Evolutionary conservation across 2,113 vertebrate genomes (phyloP).

Genomic region (Cnemophilus loriae): DNA sequence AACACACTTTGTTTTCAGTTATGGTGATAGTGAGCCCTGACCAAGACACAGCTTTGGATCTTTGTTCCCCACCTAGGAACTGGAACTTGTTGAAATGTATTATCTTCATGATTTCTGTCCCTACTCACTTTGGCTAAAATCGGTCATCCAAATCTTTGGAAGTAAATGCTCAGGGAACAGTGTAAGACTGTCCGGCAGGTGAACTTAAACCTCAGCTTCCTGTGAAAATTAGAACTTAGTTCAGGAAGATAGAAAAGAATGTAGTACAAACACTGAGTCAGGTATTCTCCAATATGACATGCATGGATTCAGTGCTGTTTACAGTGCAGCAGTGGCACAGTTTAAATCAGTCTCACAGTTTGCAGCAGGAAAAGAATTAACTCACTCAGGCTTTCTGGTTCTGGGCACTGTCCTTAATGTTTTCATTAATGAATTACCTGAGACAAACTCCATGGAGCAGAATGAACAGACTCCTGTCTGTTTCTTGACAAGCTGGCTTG

Average conservation of each 20-base stretch:
- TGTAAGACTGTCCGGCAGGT: neutral
- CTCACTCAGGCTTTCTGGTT: neutral
- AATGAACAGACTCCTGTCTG: neutral
- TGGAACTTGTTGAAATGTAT: neutral
- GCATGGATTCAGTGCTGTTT: neutral
- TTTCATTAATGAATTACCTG: neutral
- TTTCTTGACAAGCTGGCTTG: neutral
- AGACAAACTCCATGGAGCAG: neutral
- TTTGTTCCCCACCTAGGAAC: neutral
- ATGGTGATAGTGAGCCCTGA: neutral
- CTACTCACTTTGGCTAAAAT: neutral
- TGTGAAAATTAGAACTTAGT: neutral
- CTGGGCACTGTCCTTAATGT: neutral
- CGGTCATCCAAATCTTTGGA: neutral
- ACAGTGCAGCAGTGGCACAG: neutral
- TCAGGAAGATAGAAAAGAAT: neutral
- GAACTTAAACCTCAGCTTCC: neutral
- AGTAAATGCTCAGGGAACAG: neutral
- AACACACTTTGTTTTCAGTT: neutral
- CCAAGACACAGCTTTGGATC: neutral
- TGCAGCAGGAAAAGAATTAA: neutral
- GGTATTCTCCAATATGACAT: accelerated
- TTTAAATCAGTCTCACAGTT: neutral
- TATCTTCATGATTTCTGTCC: neutral
- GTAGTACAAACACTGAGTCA: neutral